A percentile compares a stretch with the other conserved stretches of the same genome.
phyloP scores from a whole-genome alignment of 1,140 invertebrate species.

The Drosophila sulfurigaster region DNA sequence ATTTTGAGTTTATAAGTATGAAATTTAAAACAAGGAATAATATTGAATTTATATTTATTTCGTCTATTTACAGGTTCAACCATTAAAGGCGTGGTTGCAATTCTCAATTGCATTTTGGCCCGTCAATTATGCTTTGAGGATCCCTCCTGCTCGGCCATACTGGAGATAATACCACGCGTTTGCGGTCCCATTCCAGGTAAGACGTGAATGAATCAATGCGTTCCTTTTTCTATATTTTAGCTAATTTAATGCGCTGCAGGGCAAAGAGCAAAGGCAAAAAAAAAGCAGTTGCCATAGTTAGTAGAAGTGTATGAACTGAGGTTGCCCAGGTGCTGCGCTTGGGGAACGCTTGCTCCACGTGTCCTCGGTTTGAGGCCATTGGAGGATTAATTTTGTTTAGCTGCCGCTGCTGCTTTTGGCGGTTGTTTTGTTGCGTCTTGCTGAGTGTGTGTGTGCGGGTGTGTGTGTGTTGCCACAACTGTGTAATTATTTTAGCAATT shows the following conservation, averaged over 20 bases:
- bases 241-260: conserved; percentile 35
- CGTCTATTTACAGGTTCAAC: conserved; percentile 88
- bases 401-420: conserved; percentile 46
- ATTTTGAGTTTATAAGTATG: neutral
- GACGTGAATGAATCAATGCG: conserved; percentile 52
- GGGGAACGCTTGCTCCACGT: conserved; percentile 34
- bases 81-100: conserved; percentile 90
- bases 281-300: conserved; percentile 11
- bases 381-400: conserved; percentile 74
- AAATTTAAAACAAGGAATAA: neutral
- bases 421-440: conserved; percentile 38
- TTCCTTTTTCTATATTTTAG: conserved; percentile 14
- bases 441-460: conserved; percentile 7
- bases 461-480: conserved; percentile 53
- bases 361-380: conserved; percentile 59
- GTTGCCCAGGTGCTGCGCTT: conserved; percentile 49
- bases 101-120: conserved; percentile 93
- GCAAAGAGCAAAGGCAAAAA: conserved; percentile 4
- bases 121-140: conserved; percentile 94
- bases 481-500: conserved; percentile 79
- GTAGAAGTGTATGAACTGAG: conserved; percentile 35
- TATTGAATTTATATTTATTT: neutral
- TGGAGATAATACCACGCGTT: conserved; percentile 94
- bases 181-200: conserved; percentile 95
- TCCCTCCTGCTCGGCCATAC: conserved; percentile 93